Evolutionary conservation across 2,797 vertebrate species (phyloP), one percentile per base, ranked within the genome.

Genomic region (Etheostoma nigrum): DNA sequence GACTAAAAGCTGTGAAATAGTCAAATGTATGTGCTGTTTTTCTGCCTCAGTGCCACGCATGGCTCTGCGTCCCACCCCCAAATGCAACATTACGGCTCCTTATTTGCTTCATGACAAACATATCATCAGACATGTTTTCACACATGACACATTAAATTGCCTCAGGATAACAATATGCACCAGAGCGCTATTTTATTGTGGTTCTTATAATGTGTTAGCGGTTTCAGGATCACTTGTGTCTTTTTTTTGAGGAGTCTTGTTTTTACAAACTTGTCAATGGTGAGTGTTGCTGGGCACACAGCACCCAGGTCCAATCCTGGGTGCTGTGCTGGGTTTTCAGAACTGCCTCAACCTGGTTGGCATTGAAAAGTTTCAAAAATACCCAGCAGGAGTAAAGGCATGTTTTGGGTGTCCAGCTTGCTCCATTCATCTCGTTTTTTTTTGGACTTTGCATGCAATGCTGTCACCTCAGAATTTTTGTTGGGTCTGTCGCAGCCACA

Each of bases 401-500:
- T 36, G 30, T 63, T 54, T 30, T 6, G 0, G 33, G 48, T 25
- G 60, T 77, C 45, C 61, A 55, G 21, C 47, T 23, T 19, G 9
- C 33, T 78, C 30, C 40, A 12, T 45, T 47, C 42, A 47, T 60
- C 40, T 67, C 51, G n/a, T 53, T 42, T 11, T 3, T 11, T 40
- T 40, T 3, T 21, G 66, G 55, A 67, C 63, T 75, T 67, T 71
- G 36, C 19, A 13, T 16, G 59, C n/a, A 16, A 78, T 67, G 64
- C 45, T 67, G 30, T 69, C 67, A 72, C 42, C 72, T 60, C 66
- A 14, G n/a, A 62, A 27, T 67, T 53, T 77, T 21, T 67, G 65
- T 76, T 75, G 49, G 48, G 52, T 72, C 52, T 69, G 66, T 79
- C 68, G 18, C 64, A 67, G 80, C 42, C 44, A 66, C 48, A 64